Conservation (phyloP, 1,140 invertebrate species). For the Drosophila persimilis region DNA sequence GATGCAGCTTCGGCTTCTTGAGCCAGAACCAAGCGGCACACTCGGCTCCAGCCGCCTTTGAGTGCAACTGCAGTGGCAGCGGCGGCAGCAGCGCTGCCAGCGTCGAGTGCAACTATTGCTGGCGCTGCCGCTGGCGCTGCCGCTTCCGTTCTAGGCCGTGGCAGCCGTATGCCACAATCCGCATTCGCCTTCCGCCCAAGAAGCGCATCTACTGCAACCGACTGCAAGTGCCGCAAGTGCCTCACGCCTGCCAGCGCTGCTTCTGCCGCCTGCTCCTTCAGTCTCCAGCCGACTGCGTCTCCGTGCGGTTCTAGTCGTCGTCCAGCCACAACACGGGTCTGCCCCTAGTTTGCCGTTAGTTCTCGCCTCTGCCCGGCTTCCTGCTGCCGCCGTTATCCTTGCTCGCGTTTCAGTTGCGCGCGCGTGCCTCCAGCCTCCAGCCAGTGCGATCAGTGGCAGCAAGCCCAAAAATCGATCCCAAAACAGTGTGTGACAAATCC, state of each 20-base stretch:
- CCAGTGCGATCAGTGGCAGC: constrained; percentile 23
- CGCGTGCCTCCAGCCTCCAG: constrained; percentile 43
- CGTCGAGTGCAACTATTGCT: constrained; percentile 74
- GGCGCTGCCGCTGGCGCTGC: constrained; percentile 23
- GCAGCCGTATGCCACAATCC: neutral
- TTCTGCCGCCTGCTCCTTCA: constrained; percentile 64
- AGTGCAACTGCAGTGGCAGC: constrained; percentile 57
- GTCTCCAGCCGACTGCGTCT: constrained; percentile 73
- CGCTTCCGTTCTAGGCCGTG: constrained; percentile 43
- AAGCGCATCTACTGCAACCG: constrained; percentile 58
- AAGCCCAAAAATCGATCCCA: too few species aligned
- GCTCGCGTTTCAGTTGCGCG: constrained; percentile 56
- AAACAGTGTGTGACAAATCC: neutral
- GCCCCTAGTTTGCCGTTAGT: constrained; percentile 28
- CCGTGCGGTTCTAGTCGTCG: constrained; percentile 67
- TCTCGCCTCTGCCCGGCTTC: constrained; percentile 29
- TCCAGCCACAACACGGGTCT: constrained; percentile 12
- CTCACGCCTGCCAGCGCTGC: constrained; percentile 54
- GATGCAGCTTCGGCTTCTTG: constrained; percentile 17
- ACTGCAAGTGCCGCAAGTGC: constrained; percentile 62
- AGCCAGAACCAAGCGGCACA: constrained; percentile 22
- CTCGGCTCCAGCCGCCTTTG: constrained; percentile 24
- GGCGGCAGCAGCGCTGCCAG: constrained; percentile 38
- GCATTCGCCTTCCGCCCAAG: constrained; percentile 59
- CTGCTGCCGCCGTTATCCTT: constrained; percentile 20